phyloP scores from a whole-genome alignment of 2,888 invertebrate genomes.

The Scaptodrosophila latifasciaeformis region DNA sequence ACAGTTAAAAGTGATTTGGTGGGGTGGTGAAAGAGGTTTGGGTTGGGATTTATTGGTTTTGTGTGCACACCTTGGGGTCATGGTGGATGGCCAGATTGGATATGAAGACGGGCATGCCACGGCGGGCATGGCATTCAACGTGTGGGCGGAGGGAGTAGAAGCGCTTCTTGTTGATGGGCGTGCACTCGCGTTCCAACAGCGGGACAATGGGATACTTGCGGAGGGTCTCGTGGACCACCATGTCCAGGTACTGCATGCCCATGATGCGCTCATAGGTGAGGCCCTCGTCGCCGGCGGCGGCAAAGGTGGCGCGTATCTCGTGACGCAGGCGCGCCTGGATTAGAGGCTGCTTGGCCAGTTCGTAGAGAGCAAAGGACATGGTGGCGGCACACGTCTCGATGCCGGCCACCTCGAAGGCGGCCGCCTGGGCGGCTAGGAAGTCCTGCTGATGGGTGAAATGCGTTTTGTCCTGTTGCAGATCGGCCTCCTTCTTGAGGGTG shows the following conservation, averaged over 20 bases:
- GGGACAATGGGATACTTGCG: conserved; percentile 73
- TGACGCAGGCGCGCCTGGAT: conserved; percentile 74
- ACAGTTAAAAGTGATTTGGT: background rate
- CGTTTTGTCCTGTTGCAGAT: conserved; percentile 58
- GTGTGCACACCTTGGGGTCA: conserved; percentile 68
- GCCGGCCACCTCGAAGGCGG: conserved; percentile 72
- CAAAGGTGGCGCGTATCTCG: conserved; percentile 73
- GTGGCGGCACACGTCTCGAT: conserved; percentile 73
- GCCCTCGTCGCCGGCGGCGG: conserved; percentile 36
- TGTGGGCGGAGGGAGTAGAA: conserved; percentile 70
- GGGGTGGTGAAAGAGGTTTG: background rate
- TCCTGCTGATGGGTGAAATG: conserved; percentile 68
- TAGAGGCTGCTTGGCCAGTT: conserved; percentile 74
- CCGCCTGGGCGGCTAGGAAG: conserved; percentile 72
- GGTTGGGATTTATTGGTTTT: background rate
- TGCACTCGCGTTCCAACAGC: conserved; percentile 72
- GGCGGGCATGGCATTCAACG: conserved; percentile 68
- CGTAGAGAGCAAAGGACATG: conserved; percentile 75
- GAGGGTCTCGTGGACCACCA: conserved; percentile 73
- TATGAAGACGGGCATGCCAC: conserved; percentile 73
- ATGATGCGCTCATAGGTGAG: conserved; percentile 74
- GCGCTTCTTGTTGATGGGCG: conserved; percentile 63
- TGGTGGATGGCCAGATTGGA: conserved; percentile 73
- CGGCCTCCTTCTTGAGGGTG: conserved; percentile 73
- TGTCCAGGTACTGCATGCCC: conserved; percentile 75